Percentiles rank a stretch among this genome's conserved stretches.
Evolutionary conservation across 2,797 vertebrate genomes (phyloP).

Genomic region (Coregonus suidteri): DNA sequence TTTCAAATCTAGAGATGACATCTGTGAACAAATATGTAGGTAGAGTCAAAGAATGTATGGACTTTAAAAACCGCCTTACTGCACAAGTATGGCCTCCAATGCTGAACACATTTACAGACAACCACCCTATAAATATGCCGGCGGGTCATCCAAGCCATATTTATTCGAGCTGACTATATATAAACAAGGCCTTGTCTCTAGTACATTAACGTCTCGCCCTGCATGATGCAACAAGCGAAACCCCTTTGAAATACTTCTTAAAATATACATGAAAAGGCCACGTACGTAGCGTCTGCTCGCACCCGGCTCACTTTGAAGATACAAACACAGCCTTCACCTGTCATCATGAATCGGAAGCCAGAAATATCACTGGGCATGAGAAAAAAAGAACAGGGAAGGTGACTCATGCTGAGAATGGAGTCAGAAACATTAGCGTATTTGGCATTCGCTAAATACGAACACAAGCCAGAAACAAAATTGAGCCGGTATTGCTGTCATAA

Average conservation of each 20-base stretch:
- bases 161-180: conserved; percentile 70
- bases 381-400: conserved; percentile 11
- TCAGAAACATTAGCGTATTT: conserved; percentile 14
- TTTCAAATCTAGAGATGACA: conserved; percentile 5
- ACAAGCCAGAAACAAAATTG: not conserved
- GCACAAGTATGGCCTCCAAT: conserved; percentile 19
- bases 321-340: conserved; percentile 51
- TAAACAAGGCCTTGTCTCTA: conserved; percentile 64
- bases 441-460: not conserved
- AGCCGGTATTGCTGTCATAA: not conserved
- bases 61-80: conserved; percentile 15
- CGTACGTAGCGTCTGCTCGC: conserved; percentile 44
- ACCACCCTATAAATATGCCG: conserved; percentile 64
- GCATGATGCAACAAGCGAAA: conserved; percentile 70
- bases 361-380: conserved; percentile 45
- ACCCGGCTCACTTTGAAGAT: conserved; percentile 56
- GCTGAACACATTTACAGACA: conserved; percentile 46
- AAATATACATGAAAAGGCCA: conserved; percentile 73
- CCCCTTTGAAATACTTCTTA: conserved; percentile 69
- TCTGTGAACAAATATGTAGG: conserved; percentile 1
- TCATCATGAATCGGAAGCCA: conserved; percentile 33
- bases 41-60: conserved; percentile 24
- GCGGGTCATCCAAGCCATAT: conserved; percentile 52
- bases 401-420: not conserved
- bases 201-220: conserved; percentile 55